Conservation (phyloP, 2,113 vertebrate genomes). For the Syngnathus scovelli region DNA sequence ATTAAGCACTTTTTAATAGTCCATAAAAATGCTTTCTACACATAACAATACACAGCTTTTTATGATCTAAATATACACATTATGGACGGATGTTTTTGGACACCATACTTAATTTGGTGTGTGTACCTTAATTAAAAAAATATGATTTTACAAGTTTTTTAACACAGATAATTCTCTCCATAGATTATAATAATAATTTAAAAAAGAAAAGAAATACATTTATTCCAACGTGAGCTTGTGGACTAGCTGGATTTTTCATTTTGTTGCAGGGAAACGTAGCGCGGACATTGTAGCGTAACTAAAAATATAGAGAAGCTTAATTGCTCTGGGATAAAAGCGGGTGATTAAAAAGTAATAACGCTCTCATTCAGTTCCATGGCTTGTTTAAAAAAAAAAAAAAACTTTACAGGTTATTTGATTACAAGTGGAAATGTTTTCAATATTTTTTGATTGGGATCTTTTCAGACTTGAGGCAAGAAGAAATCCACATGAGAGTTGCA, state of each 20-base stretch:
- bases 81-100: not conserved
- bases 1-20: not conserved
- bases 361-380: not conserved
- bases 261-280: no score
- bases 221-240: no score
- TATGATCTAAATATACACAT: not conserved
- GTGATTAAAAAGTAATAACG: conserved; percentile 10
- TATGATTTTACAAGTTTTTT: no score
- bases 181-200: not conserved
- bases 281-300: not conserved
- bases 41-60: not conserved
- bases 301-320: not conserved
- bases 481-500: no score
- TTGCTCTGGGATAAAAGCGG: not conserved
- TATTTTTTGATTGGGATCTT: not conserved
- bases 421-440: conserved; percentile 9
- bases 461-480: not conserved
- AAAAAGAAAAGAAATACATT: no score
- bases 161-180: not conserved
- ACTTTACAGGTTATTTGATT: not conserved
- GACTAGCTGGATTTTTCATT: not conserved
- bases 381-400: not conserved
- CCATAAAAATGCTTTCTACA: not conserved
- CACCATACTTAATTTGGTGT: not conserved
- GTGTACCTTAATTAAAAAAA: not conserved